Base-by-base conservation (phyloP, 1,140 invertebrate genomes). In the Drosophila pandora region DNA sequence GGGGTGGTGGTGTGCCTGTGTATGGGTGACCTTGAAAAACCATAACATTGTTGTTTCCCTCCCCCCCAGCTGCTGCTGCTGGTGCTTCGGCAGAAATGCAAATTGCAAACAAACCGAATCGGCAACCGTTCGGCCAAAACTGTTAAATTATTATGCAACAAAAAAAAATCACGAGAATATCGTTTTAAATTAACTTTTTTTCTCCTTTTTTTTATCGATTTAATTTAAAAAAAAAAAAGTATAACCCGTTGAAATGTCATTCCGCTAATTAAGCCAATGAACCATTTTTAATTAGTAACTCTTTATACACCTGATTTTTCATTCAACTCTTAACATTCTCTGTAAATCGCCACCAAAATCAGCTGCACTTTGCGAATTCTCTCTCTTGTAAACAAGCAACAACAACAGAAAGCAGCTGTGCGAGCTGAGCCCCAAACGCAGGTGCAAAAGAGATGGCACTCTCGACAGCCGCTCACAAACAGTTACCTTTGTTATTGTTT, bases 121-220 rank as follows among this genome's bases (percentile, higher is more conserved):
- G 60, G 63, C 63, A 74, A 63, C 69, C 50, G 57, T 73, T 61
- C 64, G 65, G 73, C 49, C 72, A 85, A 77, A 84, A 87, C 73
- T 84, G 82, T 87, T 87, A 73, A 81, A 77, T 74, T 59, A 68
- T 85, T 85, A 85, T 85, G 81, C 82, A 85, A 85, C 74, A 70
- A 60, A 75, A 61, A 22, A 60, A 76, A 61, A 22, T 21, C 43
- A 47, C 43, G 43, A 47, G 43, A 47, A 47, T 10, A 21, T 21
- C 21, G 17, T 21, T 22, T 30, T 41, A 39, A 32, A 12, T 65
- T 32, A 25, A 63, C 39, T 63, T 32, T 25, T 28, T 8, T 6
- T 28, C 7, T 28, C 17, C 17, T 7, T 28, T 5, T 6, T 6
- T 28, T 28, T 7, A 67, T 52, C 47, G 52, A 67, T 47, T 67